Evolutionary conservation across 2,888 invertebrate genomes (phyloP).

Genomic region (Oligia latruncula): DNA sequence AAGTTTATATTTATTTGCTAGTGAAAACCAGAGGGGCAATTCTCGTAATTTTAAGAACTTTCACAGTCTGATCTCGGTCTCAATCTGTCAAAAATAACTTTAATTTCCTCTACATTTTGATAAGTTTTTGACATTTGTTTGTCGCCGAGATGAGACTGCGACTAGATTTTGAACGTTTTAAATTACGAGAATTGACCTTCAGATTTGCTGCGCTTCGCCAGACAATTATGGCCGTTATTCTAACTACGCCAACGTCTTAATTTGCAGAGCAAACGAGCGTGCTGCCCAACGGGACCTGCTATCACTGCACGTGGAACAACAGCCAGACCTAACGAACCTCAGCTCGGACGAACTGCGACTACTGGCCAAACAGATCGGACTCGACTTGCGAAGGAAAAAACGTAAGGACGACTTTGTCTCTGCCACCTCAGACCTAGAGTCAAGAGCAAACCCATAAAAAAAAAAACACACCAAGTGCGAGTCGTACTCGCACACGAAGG

Average conservation of each 20-base stretch:
- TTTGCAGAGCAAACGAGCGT: constrained; percentile 80
- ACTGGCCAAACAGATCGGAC: constrained; percentile 79
- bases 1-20: not conserved
- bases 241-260: not conserved
- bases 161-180: too few species aligned
- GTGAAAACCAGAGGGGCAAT: not conserved
- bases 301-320: constrained; percentile 83
- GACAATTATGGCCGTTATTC: not conserved
- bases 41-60: too few species aligned
- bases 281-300: constrained; percentile 80
- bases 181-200: too few species aligned
- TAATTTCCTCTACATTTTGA: too few species aligned
- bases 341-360: constrained; percentile 74
- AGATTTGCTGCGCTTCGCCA: not conserved
- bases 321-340: constrained; percentile 75
- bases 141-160: too few species aligned
- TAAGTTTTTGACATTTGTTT: too few species aligned
- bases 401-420: constrained; percentile 66
- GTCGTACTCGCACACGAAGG: too few species aligned
- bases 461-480: too few species aligned
- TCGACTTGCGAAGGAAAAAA: constrained; percentile 75
- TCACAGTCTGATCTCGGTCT: too few species aligned
- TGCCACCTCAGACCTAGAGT: too few species aligned
- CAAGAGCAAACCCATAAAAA: too few species aligned
- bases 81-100: too few species aligned